These are phyloP conservation scores for Tapirus indicus DNA, from an alignment of 2,797 vertebrate species.

Conservation along the genomic window DNA sequence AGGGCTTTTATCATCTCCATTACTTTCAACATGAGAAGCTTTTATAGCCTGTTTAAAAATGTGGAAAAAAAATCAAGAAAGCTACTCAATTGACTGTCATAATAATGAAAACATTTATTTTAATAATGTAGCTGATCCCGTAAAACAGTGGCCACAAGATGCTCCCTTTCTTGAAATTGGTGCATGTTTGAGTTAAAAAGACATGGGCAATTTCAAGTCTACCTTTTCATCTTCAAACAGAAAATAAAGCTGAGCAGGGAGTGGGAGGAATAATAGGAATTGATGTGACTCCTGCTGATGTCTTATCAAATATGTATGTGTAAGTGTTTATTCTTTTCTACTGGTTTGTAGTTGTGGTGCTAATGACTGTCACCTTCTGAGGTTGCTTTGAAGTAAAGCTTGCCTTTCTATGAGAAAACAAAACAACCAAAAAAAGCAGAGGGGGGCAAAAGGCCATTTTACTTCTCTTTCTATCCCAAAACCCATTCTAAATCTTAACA, in stretches of 20 bases:
- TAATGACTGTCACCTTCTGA: neutral
- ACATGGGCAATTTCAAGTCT: slow-evolving; percentile 3
- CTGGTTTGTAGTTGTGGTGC: neutral
- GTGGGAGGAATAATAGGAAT: neutral
- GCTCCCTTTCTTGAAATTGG: neutral
- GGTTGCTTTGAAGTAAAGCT: neutral
- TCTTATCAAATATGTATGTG: neutral
- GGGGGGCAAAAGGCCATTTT: neutral
- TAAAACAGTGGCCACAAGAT: neutral
- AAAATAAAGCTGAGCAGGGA: neutral
- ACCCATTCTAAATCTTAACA: slow-evolving; percentile 4
- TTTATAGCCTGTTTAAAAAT: slow-evolving; percentile 35
- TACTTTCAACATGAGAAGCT: slow-evolving; percentile 28
- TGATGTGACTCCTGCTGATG: slow-evolving; percentile 1
- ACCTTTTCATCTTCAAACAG: slow-evolving; percentile 31
- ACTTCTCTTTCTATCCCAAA: neutral
- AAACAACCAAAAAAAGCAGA: neutral
- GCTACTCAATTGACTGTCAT: neutral
- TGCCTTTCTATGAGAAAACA: neutral
- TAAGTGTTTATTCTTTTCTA: neutral
- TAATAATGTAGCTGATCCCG: slow-evolving; percentile 16
- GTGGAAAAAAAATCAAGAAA: neutral
- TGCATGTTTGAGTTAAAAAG: neutral
- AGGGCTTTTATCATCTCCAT: neutral
- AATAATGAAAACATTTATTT: neutral